Evolutionary conservation across 1,140 invertebrate genomes (phyloP), one percentile per base, ranked within the genome.

Genomic region (Vollenhovia emeryi): DNA sequence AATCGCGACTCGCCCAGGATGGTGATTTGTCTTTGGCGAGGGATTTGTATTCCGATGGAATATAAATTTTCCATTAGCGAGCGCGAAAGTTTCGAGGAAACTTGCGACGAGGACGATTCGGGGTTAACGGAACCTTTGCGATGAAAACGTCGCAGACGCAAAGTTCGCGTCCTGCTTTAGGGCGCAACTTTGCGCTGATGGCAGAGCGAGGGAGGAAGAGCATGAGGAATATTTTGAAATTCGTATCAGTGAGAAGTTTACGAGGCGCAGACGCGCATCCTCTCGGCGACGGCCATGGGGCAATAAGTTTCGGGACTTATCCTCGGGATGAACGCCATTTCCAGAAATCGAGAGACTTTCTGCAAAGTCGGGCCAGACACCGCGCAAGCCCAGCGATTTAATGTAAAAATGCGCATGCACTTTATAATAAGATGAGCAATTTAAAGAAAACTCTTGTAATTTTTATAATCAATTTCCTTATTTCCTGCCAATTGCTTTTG

Each of bases 211-310:
- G 2, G 11, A 24, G 21, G 7, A 36, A 36, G 18, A 68, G 45
- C 30, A 78, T 45, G 52, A 45, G 6, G 2, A n/a, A 82, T 78
- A 82, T 83, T 88, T 83, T 74, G 76, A 52, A 73, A 48, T 68
- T 45, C 73, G 84, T 88, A 86, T 88, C 87, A 85, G 27, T 27
- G 21, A 43, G 48, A 86, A 86, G 52, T 86, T 89, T 68, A 55
- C 50, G 43, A 76, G 36, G 82, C 76, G 69, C 60, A 11, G 87
- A 57, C 83, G 45, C 50, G 40, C 36, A 21, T 75, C 76, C 43
- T 86, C 73, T 36, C 13, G 2, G 33, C 9, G 1, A 59, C 11
- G 57, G 68, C 43, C 48, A 45, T 52, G 66, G 30, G 27, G 30
- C 45, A 33, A 84, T 57, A 55, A 82, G 66, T 82, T 57, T 59